Conservation (phyloP, 2,888 invertebrate species). For the Nomada lathburiana region DNA sequence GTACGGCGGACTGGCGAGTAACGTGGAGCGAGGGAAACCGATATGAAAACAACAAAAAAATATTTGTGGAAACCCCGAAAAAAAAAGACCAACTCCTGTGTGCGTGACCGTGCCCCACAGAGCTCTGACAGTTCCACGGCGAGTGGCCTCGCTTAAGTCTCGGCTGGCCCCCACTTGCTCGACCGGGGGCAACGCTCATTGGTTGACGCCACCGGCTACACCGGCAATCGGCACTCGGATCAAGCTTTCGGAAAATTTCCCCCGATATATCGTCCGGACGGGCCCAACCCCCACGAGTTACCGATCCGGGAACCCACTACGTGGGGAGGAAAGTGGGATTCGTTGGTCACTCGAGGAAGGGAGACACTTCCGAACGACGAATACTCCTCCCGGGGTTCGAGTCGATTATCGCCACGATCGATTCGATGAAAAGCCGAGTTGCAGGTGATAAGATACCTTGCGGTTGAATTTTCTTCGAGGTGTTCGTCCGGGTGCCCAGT, state of each 20-base stretch:
- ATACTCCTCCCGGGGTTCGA: slow-evolving; percentile 39
- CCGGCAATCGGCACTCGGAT: slow-evolving; percentile 78
- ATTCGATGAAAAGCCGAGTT: slow-evolving; percentile 9
- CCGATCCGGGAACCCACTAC: slow-evolving; percentile 41
- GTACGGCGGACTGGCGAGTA: neutral
- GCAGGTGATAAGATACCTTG: slow-evolving; percentile 10
- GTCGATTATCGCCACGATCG: slow-evolving; percentile 51
- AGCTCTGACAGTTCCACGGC: slow-evolving; percentile 84
- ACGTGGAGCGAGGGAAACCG: neutral
- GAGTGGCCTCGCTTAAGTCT: slow-evolving; percentile 85
- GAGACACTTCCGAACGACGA: slow-evolving; percentile 52
- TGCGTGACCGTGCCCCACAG: slow-evolving; percentile 85
- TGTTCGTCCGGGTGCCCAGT: too few relatives aligned
- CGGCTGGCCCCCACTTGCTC: slow-evolving; percentile 80
- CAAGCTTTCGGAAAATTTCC: slow-evolving; percentile 82
- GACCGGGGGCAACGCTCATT: slow-evolving; percentile 76
- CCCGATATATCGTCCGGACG: slow-evolving; percentile 71
- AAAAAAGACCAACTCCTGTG: slow-evolving; percentile 74
- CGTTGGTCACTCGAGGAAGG: slow-evolving; percentile 51
- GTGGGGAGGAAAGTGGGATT: slow-evolving; percentile 73
- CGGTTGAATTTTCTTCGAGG: neutral
- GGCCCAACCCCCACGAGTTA: slow-evolving; percentile 67
- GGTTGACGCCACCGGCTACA: slow-evolving; percentile 77
- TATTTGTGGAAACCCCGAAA: slow-evolving; percentile 37
- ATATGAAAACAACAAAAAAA: slow-evolving; percentile 54